These are phyloP conservation scores for Aspidiotus destructor DNA, from an alignment of 2,888 invertebrate genomes.

Conservation along the genomic window DNA sequence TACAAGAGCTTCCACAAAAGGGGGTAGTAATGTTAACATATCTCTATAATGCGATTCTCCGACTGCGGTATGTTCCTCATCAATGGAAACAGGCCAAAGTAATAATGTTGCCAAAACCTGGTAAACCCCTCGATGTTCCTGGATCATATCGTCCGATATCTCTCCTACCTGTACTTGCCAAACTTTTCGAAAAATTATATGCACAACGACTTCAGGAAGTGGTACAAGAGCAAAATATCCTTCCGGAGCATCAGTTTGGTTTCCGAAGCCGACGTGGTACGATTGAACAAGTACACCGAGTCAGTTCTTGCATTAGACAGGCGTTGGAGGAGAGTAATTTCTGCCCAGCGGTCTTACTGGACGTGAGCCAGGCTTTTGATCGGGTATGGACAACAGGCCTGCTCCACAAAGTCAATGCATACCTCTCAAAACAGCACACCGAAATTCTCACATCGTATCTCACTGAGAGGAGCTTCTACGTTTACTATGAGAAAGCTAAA, in stretches of 20 bases:
- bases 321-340: too few relatives aligned
- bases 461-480: too few relatives aligned
- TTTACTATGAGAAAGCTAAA: too few relatives aligned
- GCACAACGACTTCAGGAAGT: neutral
- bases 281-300: neutral
- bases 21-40: neutral
- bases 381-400: too few relatives aligned
- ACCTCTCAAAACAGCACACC: too few relatives aligned
- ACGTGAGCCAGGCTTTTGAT: too few relatives aligned
- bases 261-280: neutral
- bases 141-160: neutral
- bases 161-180: neutral
- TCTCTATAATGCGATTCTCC: neutral
- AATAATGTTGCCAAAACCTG: neutral
- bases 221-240: neutral
- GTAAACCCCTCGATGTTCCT: neutral
- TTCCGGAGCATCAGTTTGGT: slow-evolving; percentile 9
- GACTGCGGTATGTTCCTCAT: neutral
- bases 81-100: slow-evolving; percentile 2
- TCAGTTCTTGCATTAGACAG: too few relatives aligned
- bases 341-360: too few relatives aligned
- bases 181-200: neutral
- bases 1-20: neutral
- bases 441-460: too few relatives aligned
- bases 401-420: too few relatives aligned